Percentiles rank a stretch among this genome's conserved stretches.
Conservation (phyloP, 2,113 vertebrate genomes). For the Lophotis ruficrista region DNA sequence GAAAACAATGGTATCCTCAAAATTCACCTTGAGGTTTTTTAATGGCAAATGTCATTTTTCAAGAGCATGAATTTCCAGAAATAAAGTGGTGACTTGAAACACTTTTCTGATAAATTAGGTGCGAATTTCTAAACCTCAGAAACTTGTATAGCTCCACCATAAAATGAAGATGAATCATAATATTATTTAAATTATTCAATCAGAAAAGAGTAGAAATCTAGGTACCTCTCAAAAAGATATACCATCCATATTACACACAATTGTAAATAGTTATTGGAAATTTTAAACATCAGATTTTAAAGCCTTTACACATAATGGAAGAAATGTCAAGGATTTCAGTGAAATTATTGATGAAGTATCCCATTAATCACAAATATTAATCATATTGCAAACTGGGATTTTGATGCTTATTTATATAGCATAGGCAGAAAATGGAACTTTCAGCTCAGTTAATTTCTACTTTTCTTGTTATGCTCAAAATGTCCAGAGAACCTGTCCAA, state of each 20-base stretch:
- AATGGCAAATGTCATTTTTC: background rate
- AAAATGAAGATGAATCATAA: background rate
- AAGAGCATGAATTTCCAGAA: background rate
- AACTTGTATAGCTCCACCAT: background rate
- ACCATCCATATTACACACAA: background rate
- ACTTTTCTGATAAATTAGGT: background rate
- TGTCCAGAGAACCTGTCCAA: background rate
- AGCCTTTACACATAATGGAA: background rate
- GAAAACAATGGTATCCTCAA: background rate
- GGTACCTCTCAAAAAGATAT: background rate
- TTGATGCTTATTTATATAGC: background rate
- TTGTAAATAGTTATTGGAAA: background rate
- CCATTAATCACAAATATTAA: background rate
- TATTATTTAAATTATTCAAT: background rate
- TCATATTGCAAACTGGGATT: background rate
- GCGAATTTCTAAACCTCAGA: background rate
- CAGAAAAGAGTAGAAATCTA: background rate
- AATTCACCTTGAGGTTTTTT: background rate
- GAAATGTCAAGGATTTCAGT: background rate
- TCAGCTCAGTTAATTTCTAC: background rate
- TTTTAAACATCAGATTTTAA: background rate
- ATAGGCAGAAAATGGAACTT: background rate
- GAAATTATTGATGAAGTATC: background rate
- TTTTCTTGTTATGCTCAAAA: background rate
- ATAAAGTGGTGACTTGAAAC: background rate